Percentiles rank a stretch among this genome's conserved stretches.
These are phyloP conservation scores for Lucilia sericata DNA, from an alignment of 1,140 invertebrate genomes.

Conservation along the genomic window DNA sequence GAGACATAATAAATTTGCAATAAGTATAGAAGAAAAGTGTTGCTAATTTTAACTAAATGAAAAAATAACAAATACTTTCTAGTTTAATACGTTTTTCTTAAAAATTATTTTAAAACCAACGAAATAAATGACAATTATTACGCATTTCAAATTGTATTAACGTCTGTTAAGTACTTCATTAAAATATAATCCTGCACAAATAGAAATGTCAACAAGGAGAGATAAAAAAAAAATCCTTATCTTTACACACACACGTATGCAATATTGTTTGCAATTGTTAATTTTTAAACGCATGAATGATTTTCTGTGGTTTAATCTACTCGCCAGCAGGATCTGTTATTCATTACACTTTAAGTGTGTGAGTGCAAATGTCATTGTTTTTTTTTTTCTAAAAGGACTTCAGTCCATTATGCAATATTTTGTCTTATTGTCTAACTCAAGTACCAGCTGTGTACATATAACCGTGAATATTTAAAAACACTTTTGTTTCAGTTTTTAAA, in stretches of 20 bases:
- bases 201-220: neutral
- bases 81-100: neutral
- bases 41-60: neutral
- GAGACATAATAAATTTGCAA: neutral
- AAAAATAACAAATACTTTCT: neutral
- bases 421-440: neutral
- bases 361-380: too few relatives aligned
- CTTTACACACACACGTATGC: neutral
- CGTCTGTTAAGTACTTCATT: neutral
- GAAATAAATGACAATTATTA: neutral
- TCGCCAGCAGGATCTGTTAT: neutral
- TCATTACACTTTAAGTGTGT: neutral
- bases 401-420: constrained; percentile 11
- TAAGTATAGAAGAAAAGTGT: neutral
- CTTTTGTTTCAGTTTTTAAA: neutral
- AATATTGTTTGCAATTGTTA: neutral
- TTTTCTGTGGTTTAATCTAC: neutral
- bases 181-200: neutral
- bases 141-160: constrained; percentile 16
- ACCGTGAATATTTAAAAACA: neutral
- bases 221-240: neutral
- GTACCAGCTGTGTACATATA: neutral
- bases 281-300: constrained; percentile 1
- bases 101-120: too few relatives aligned
- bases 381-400: neutral